Evolutionary conservation across 2,113 vertebrate species (phyloP).

Genomic region (Parus major): DNA sequence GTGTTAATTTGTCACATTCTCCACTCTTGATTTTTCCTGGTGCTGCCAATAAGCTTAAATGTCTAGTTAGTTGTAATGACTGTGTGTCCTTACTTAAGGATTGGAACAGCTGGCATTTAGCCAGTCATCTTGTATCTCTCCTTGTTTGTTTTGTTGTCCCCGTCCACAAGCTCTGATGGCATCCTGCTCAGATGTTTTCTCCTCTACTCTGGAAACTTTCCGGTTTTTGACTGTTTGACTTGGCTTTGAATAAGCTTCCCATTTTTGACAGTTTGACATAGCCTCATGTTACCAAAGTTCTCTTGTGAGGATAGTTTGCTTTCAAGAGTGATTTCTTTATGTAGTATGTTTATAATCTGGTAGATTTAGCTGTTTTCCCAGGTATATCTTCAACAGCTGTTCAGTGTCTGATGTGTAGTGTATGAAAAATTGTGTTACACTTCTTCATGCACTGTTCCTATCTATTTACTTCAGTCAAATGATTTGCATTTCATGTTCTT

Average conservation of each 20-base stretch:
- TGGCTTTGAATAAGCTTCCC: not conserved
- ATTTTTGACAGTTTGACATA: not conserved
- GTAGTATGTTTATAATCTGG: not conserved
- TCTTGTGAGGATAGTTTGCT: not conserved
- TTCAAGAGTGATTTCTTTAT: not conserved
- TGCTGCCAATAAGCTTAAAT: not conserved
- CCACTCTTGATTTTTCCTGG: not conserved
- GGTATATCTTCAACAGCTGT: not conserved
- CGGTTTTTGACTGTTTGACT: not conserved
- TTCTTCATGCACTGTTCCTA: not conserved
- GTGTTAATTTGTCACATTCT: not conserved
- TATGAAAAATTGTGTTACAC: not conserved
- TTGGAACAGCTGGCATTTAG: not conserved
- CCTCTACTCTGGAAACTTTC: not conserved
- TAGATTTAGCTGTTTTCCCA: not conserved
- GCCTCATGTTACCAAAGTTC: not conserved
- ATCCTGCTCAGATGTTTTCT: not conserved
- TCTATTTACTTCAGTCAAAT: not conserved
- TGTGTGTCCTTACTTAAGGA: not conserved
- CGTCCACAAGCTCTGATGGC: not conserved
- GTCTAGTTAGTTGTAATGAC: not conserved
- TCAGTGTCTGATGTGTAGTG: not conserved
- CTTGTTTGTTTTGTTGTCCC: not conserved
- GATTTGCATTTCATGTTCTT: not conserved
- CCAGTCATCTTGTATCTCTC: not conserved